phyloP scores from a whole-genome alignment of 2,888 invertebrate genomes.

The Lutraria lutraria region DNA sequence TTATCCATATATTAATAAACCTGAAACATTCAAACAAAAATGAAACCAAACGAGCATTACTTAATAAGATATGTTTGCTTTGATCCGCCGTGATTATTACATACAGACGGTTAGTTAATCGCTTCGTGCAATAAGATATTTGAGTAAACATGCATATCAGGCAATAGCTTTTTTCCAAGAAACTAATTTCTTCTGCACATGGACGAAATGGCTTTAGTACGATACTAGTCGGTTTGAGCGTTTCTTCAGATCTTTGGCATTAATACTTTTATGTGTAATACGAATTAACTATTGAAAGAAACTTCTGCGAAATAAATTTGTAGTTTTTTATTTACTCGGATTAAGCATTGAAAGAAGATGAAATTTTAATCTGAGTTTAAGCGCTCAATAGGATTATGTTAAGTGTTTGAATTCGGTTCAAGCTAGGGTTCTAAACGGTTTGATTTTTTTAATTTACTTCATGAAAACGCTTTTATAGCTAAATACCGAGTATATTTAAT shows the following conservation, averaged over 20 bases:
- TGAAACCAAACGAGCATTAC: conserved; percentile 1
- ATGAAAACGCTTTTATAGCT: conserved; percentile 50
- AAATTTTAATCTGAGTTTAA: conserved; percentile 34
- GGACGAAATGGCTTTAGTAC: conserved; percentile 33
- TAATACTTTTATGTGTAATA: conserved; percentile 32
- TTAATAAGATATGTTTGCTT: conserved; percentile 18
- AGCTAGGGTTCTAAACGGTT: conserved; percentile 9
- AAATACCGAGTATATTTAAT: conserved; percentile 57
- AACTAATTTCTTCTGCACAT: conserved; percentile 43
- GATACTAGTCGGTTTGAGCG: conserved; percentile 26
- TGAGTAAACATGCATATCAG: conserved; percentile 31
- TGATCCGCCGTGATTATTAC: conserved; percentile 3
- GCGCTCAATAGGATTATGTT: not conserved
- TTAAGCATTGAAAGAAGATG: conserved; percentile 47
- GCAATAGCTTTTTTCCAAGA: not conserved
- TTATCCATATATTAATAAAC: not conserved
- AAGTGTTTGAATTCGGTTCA: not conserved
- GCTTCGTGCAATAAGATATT: conserved; percentile 27
- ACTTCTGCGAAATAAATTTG: conserved; percentile 35
- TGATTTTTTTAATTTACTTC: conserved; percentile 50
- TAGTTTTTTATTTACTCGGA: conserved; percentile 35
- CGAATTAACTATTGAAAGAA: conserved; percentile 44
- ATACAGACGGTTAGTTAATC: not conserved
- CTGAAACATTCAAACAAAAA: not conserved
- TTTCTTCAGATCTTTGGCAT: conserved; percentile 42